Evolutionary conservation across 2,888 invertebrate genomes (phyloP).

Genomic region (Dioctria rufipes): DNA sequence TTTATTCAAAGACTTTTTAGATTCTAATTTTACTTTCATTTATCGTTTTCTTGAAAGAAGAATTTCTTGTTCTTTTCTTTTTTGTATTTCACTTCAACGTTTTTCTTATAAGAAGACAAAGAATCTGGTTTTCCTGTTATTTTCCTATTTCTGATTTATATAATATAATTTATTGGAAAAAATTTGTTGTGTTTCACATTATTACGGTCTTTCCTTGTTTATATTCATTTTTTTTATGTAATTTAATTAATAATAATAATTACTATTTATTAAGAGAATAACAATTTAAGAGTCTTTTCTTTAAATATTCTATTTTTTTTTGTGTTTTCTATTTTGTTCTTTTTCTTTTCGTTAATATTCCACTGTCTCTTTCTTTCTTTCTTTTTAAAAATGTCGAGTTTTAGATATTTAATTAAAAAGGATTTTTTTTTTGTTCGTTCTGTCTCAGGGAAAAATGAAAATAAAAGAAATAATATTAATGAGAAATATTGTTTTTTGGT

Average conservation of each 20-base stretch:
- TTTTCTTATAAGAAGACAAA: constrained; percentile 45
- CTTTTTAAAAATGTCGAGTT: neutral
- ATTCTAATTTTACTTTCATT: constrained; percentile 1
- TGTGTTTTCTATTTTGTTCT: constrained; percentile 5
- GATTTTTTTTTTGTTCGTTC: no score
- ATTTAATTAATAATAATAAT: constrained; percentile 47
- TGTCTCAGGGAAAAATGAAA: neutral
- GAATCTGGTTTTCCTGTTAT: constrained; percentile 31
- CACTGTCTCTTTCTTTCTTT: constrained; percentile 23
- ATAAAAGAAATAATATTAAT: neutral
- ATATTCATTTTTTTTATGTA: constrained; percentile 45
- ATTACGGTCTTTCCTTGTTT: constrained; percentile 33
- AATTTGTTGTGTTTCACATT: neutral
- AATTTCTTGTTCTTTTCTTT: neutral
- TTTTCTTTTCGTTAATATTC: neutral
- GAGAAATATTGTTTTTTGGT: neutral
- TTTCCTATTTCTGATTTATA: constrained; percentile 18
- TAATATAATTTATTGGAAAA: constrained; percentile 22
- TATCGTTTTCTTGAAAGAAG: neutral
- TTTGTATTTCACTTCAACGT: constrained; percentile 7
- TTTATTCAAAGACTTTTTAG: neutral
- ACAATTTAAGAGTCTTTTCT: constrained; percentile 51
- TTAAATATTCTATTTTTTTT: constrained; percentile 46
- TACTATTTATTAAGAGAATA: constrained; percentile 52
- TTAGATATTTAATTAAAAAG: no score